These are phyloP conservation scores for Epizoanthus scotinus DNA, from an alignment of 92 coral and sea anemone species.

Conservation along the genomic window DNA sequence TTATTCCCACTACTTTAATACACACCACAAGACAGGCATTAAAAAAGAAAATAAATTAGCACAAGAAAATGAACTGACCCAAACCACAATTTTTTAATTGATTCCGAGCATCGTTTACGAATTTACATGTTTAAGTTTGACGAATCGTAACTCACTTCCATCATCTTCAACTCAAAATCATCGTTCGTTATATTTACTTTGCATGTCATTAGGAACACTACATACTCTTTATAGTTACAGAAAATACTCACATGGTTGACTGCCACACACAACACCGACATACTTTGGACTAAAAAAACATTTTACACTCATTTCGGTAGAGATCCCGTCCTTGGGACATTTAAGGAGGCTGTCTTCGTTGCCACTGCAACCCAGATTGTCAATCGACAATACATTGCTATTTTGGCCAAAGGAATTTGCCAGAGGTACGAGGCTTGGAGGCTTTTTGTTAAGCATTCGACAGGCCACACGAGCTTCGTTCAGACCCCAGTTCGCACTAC, in stretches of 20 bases:
- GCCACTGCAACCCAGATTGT: constrained; percentile 4
- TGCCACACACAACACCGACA: constrained; percentile 26
- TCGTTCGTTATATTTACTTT: too few species aligned
- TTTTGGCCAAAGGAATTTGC: constrained; percentile 20
- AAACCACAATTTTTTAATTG: too few species aligned
- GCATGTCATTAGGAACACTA: too few species aligned
- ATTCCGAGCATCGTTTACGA: too few species aligned
- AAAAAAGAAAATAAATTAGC: too few species aligned
- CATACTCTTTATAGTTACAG: too few species aligned
- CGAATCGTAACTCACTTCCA: too few species aligned
- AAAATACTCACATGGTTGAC: constrained; percentile 3
- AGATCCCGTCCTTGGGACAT: not conserved
- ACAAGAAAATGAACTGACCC: too few species aligned
- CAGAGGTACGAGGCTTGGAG: not conserved
- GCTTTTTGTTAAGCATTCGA: constrained; percentile 15
- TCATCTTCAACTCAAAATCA: too few species aligned
- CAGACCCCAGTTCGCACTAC: constrained; percentile 18
- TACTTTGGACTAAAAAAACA: constrained; percentile 22
- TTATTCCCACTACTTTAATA: too few species aligned
- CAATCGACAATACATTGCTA: not conserved
- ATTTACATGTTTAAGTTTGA: too few species aligned
- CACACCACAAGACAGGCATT: too few species aligned
- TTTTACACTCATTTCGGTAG: not conserved
- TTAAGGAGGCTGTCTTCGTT: not conserved
- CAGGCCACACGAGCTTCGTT: constrained; percentile 13